Base-by-base conservation (phyloP, 2,797 vertebrate genomes). In the Arrhamphus sclerolepis region DNA sequence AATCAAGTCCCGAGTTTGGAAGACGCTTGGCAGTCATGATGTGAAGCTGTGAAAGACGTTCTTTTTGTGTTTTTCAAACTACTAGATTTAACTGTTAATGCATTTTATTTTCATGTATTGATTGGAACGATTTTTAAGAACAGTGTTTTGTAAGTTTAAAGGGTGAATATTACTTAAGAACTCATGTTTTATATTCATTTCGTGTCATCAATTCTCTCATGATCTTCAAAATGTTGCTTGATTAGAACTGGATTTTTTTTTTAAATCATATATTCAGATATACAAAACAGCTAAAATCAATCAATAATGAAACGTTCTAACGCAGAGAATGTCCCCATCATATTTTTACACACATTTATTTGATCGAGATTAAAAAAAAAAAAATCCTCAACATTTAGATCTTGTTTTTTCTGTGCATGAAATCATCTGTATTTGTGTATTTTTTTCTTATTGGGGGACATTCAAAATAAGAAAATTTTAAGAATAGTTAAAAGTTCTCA, bases 141-240 rank as follows among this genome's bases (percentile, higher is more conserved):
- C 72, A 46, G 3, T 58, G 31, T 83, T 87, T 86, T 86, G 61
- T 87, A 82, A 78, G 39, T 53, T 17, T 7, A 72, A 55, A 24
- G 24, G 24, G 53, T 31, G 19, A 38, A 60, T 39, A 86, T 77
- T 80, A 85, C 18, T 40, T 7, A 10, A 41, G 28, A 56, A 62
- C 42, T 34, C 24, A n/a, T n/a, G n/a, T n/a, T 54, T 67, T 17
- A 59, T 18, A 50, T 31, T 53, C 1, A n/a, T 66, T 19, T 65
- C 42, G 8, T 18, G n/a, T 56, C 5, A n/a, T 73, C 10, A 10
- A 19, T 64, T 69, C 21, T 50, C 3, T 61, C 3, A 4, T 41
- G 0, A 46, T 53, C 9, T 40, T 42, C 6, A 0, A 20, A 21
- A 16, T 29, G 4, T 38, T 49, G 34, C 7, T 26, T 22, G 1